Evolutionary conservation across 2,113 vertebrate genomes (phyloP).

Genomic region (Malurus elegans): DNA sequence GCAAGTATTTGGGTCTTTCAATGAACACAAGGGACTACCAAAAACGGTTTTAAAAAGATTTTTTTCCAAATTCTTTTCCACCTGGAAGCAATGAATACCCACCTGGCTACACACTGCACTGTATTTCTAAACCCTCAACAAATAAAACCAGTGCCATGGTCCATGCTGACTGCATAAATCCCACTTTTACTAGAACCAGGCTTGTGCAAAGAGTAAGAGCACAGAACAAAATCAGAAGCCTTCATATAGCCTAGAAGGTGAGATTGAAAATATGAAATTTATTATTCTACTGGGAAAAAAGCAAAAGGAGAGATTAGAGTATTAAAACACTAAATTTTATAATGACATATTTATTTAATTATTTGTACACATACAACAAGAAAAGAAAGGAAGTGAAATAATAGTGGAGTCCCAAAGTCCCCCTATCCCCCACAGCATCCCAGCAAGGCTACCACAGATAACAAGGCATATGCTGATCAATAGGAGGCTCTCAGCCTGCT

Average conservation of each 20-base stretch:
- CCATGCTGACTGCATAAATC: not conserved
- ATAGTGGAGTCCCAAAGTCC: not conserved
- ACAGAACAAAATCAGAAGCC: not conserved
- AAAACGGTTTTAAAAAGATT: not conserved
- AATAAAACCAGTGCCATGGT: not conserved
- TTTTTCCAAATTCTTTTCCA: not conserved
- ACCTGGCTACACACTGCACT: not conserved
- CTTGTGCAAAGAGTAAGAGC: not conserved
- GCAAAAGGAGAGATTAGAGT: not conserved
- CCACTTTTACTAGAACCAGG: not conserved
- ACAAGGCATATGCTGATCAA: constrained; percentile 5
- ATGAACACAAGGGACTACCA: not conserved
- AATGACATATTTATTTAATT: not conserved
- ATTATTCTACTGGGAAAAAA: not conserved
- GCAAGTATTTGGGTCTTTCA: not conserved
- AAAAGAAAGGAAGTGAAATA: not conserved
- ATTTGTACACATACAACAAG: not conserved
- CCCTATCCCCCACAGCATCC: not conserved
- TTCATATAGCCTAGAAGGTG: not conserved
- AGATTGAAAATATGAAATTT: not conserved
- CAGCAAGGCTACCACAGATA: not conserved
- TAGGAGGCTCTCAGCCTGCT: constrained; percentile 21
- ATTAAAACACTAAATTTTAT: not conserved
- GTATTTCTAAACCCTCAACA: not conserved
- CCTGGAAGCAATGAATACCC: not conserved